phyloP scores from a whole-genome alignment of 2,113 vertebrate species.

The Uria aalge region DNA sequence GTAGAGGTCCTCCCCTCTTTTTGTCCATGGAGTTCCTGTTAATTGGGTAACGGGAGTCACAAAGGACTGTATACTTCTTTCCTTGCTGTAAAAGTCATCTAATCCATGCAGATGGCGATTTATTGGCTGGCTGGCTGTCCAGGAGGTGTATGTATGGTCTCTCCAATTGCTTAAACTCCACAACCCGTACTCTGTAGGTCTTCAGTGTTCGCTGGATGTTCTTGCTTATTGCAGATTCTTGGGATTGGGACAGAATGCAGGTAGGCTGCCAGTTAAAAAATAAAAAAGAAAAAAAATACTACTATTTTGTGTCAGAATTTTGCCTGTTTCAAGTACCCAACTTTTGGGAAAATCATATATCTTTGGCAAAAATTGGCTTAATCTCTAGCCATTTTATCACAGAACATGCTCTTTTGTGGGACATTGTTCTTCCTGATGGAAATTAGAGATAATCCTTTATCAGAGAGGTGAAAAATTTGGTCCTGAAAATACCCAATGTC shows the following conservation, averaged over 20 bases:
- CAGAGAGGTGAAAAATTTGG: neutral
- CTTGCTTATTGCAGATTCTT: neutral
- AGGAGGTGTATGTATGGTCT: neutral
- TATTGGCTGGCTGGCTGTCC: neutral
- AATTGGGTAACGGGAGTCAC: neutral
- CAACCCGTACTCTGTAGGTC: neutral
- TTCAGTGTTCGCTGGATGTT: neutral
- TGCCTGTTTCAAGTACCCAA: neutral
- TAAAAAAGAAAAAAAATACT: accelerated
- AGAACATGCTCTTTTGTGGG: neutral
- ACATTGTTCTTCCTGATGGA: neutral
- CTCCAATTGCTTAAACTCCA: neutral
- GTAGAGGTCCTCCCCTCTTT: neutral
- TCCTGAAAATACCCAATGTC: neutral
- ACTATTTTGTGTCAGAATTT: neutral
- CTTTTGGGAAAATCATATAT: neutral
- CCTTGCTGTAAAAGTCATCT: neutral
- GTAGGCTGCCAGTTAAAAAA: neutral
- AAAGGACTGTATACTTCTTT: neutral
- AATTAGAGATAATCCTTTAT: neutral
- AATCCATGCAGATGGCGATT: neutral
- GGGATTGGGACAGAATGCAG: neutral
- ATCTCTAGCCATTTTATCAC: neutral
- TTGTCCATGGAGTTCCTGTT: neutral
- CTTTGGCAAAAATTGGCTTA: neutral